Conservation (phyloP, 2,888 invertebrate genomes). For the Xanthia icteritia region DNA sequence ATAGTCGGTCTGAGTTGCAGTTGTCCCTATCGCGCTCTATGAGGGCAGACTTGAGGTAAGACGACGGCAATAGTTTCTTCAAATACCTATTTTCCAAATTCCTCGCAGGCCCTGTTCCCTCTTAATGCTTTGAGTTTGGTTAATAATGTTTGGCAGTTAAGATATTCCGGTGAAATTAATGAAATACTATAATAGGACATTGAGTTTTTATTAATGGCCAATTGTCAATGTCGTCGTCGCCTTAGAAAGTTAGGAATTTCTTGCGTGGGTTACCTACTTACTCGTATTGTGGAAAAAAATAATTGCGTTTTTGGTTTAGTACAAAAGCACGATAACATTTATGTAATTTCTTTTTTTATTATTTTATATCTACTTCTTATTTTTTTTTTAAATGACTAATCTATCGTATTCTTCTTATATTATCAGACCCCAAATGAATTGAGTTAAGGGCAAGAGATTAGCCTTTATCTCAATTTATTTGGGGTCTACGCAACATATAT, state of each 20-base stretch:
- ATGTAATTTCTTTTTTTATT: background rate
- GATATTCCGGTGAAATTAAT: background rate
- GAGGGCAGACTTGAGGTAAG: no score
- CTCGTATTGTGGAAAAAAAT: background rate
- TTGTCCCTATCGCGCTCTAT: no score
- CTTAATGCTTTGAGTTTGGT: background rate
- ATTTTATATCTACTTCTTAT: no score
- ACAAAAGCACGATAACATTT: background rate
- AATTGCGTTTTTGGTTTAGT: background rate
- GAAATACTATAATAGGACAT: conserved; percentile 6
- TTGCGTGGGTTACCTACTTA: background rate
- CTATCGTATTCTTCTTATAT: background rate
- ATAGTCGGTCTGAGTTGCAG: no score
- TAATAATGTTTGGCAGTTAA: background rate
- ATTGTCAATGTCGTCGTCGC: conserved; percentile 4
- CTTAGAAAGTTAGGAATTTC: background rate
- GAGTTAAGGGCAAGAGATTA: no score
- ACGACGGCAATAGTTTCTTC: no score
- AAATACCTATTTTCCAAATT: no score
- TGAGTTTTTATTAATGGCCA: background rate
- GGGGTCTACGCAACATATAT: no score
- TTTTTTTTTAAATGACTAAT: background rate
- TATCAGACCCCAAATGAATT: no score
- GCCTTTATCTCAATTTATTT: no score
- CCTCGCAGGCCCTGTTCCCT: no score